These are phyloP conservation scores for Hemibagrus wyckioides DNA, from an alignment of 2,113 vertebrate genomes.

Conservation along the genomic window DNA sequence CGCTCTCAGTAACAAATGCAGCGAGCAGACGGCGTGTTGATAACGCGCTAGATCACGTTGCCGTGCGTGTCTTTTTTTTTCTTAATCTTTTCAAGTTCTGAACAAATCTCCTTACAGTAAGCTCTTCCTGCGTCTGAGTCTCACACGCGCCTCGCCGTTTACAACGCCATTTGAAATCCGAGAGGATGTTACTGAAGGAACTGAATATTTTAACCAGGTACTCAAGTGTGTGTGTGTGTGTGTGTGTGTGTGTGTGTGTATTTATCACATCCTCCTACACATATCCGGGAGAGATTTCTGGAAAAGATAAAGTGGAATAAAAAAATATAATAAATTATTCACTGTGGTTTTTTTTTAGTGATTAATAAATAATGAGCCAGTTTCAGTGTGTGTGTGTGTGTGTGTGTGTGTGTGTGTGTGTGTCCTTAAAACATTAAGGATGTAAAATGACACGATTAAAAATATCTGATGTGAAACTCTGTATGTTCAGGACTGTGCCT, in stretches of 20 bases:
- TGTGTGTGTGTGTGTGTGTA: constrained; percentile 12
- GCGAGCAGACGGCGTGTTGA: constrained; percentile 14
- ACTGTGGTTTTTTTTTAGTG: neutral
- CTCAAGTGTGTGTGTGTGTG: neutral
- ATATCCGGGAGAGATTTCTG: constrained; percentile 5
- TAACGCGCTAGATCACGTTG: neutral
- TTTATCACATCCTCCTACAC: constrained; percentile 7
- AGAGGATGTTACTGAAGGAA: neutral
- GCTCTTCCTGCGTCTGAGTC: constrained; percentile 8
- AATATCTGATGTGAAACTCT: neutral
- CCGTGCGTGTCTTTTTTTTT: neutral
- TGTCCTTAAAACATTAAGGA: constrained; percentile 10
- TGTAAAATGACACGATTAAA: neutral
- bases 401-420: too few relatives aligned
- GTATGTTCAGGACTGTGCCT: neutral
- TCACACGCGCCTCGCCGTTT: neutral
- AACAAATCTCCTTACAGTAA: constrained; percentile 15
- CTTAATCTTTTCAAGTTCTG: constrained; percentile 12
- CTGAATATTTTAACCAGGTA: constrained; percentile 1
- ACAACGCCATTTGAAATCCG: neutral
- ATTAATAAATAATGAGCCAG: constrained; percentile 5
- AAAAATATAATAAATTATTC: neutral
- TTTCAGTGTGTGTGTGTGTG: neutral
- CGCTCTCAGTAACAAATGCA: constrained; percentile 19
- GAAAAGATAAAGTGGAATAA: neutral